Evolutionary conservation across 1,140 invertebrate genomes (phyloP), one percentile per base, ranked within the genome.

Genomic region (Triops cancriformis): DNA sequence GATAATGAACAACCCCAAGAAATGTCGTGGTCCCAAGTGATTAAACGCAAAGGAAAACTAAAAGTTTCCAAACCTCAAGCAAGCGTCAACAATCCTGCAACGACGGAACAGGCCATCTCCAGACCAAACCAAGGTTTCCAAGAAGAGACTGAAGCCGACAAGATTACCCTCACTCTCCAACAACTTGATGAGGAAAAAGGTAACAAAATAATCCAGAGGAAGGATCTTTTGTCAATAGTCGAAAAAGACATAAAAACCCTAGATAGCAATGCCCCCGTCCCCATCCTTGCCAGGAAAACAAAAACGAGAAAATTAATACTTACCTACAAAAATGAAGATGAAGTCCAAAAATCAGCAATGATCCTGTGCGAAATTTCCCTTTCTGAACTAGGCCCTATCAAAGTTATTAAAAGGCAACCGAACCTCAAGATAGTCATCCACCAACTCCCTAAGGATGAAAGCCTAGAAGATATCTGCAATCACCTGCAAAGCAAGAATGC

Each of bases 81-180:
- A 45, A 45, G 43, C 43, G 43, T 45, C 43, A 45, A 2, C 43
- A 45, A 45, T 45, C 43, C 43, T 45, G 2, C 43, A 45, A 45
- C 43, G 43, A 1, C 43, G 18, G 43, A 45, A 45, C 43, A 45
- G 43, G 1, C 43, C 43, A 1, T 45, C 43, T 45, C 43, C 18
- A 45, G 43, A 45, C 1, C 43, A 45, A 45, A 1, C 43, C 1
- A 45, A 45, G 43, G 18, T 18, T 45, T 45, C 1, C 43, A 1
- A 45, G 43, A 45, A 1, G 43, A 45, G 18, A 0, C 2, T 45
- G 43, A 45, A 45, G 43, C 43, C 18, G 43, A 45, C 1, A 45
- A 45, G 43, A 45, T 45, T 45, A 73, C 73, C 28, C 73, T 73
- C 28, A 75, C 42, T n/a, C n/a, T 75, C 28, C 74, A 75, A 75